These are phyloP conservation scores for Anhinga rufa DNA, from an alignment of 2,113 vertebrate genomes.

Conservation along the genomic window DNA sequence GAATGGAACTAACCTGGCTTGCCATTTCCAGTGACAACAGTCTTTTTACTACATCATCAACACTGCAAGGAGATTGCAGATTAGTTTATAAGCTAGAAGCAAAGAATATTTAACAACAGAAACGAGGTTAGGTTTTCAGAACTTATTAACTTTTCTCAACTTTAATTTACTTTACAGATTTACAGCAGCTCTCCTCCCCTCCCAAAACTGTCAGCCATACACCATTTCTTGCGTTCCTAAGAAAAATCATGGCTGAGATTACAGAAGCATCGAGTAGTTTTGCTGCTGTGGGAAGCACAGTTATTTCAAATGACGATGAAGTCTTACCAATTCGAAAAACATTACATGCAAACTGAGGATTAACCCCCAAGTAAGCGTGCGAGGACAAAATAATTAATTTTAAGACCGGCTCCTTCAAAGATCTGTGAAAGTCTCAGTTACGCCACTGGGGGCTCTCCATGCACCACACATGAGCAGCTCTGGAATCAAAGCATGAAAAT, in stretches of 20 bases:
- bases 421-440: not conserved
- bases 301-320: not conserved
- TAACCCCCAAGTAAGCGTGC: not conserved
- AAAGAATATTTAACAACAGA: not conserved
- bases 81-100: not conserved
- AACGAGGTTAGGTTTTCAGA: not conserved
- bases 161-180: not conserved
- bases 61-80: slow-evolving; percentile 66
- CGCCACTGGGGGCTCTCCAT: slow-evolving; percentile 26
- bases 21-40: slow-evolving; percentile 91
- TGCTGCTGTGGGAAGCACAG: not conserved
- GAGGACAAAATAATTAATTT: not conserved
- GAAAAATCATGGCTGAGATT: not conserved
- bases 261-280: accelerated
- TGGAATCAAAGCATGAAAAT: not conserved
- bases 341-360: not conserved
- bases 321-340: not conserved
- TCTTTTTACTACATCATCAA: slow-evolving; percentile 85
- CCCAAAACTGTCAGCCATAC: not conserved
- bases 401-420: not conserved
- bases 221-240: not conserved
- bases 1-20: slow-evolving; percentile 76
- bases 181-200: not conserved
- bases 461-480: not conserved
- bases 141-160: not conserved